Evolutionary conservation across 2,888 invertebrate species (phyloP), one percentile per base, ranked within the genome.

Genomic region (Gnatocerus cornutus): DNA sequence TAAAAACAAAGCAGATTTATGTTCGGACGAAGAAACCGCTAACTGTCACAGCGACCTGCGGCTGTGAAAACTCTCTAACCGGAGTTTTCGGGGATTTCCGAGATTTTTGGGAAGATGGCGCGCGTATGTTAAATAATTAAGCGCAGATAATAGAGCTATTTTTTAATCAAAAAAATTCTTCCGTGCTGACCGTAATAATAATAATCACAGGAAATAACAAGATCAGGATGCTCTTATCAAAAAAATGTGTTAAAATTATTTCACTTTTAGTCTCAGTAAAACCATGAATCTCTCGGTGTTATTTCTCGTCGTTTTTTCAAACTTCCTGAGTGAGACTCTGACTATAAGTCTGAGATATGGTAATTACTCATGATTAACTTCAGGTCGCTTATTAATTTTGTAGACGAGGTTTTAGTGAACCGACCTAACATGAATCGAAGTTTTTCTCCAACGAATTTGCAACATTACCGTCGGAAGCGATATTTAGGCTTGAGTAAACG

Each of bases 401-500:
- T 41, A 68, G 68, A 56, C 9, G 30, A 48, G 30, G 12, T 37
- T 27, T 21, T 68, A 10, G 37, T 68, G 6, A 68, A 68, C 37
- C 21, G 68, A 14, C 68, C 68, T 8, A 27, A 30, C 21, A 46
- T 13, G 14, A 61, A 43, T 29, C 27, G 8, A 16, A 68, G 41
- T 33, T 27, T 16, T n/a, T 37, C 37, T 21, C 55, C 48, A 52
- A 16, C 12, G 9, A 9, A 62, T 8, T 33, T 46, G 3, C 30
- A 59, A 14, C 71, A 58, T 71, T 33, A 52, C 29, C 30, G 71
- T 13, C 14, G 71, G 21, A 82, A 79, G 66, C 74, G 83, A 50
- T 83, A 82, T 74, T 69, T 83, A 43, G 83, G 83, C 9, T 72
- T 81, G 21, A 79, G 80, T 45, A 78, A 67, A 67, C 78, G 75